A percentile compares a stretch with the other conserved stretches of the same genome.
Evolutionary conservation across 2,888 invertebrate genomes (phyloP).

Genomic region (Coleophora deauratella): DNA sequence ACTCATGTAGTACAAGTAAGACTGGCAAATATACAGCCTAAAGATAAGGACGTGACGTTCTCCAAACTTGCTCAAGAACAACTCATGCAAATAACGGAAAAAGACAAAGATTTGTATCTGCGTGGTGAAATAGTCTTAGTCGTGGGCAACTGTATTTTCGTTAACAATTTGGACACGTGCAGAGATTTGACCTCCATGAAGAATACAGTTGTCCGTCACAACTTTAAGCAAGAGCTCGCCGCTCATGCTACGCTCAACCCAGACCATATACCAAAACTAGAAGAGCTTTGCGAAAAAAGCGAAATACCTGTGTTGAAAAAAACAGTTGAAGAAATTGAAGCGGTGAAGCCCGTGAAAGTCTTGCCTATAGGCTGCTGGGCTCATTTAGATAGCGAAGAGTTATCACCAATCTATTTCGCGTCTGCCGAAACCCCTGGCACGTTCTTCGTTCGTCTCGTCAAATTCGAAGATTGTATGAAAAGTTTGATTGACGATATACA

Average conservation of each 20-base stretch:
- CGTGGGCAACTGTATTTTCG: constrained; percentile 76
- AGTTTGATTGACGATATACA: constrained; percentile 53
- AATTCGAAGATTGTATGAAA: constrained; percentile 54
- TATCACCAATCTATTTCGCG: constrained; percentile 55
- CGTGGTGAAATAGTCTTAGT: constrained; percentile 69
- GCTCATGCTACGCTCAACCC: constrained; percentile 50
- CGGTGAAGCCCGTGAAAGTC: constrained; percentile 17
- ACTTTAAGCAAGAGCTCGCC: constrained; percentile 65
- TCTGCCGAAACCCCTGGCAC: constrained; percentile 54
- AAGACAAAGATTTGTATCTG: constrained; percentile 45
- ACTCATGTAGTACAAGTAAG: constrained; percentile 52
- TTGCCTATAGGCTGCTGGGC: constrained; percentile 53
- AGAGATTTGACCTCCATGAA: constrained; percentile 64
- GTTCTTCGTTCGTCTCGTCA: constrained; percentile 64
- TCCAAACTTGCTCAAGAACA: constrained; percentile 40
- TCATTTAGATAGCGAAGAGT: constrained; percentile 49
- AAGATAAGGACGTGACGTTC: constrained; percentile 54
- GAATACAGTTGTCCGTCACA: constrained; percentile 65
- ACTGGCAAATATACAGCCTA: constrained; percentile 47
- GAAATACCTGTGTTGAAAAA: constrained; percentile 22
- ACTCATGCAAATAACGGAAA: constrained; percentile 36
- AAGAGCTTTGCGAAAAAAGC: constrained; percentile 52
- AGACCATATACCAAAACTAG: constrained; percentile 62
- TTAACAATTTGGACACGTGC: constrained; percentile 76
- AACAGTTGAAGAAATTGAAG: constrained; percentile 18